Evolutionary conservation across 1,140 invertebrate genomes (phyloP), one percentile per base, ranked within the genome.

Genomic region (Drosophila kohkoa): DNA sequence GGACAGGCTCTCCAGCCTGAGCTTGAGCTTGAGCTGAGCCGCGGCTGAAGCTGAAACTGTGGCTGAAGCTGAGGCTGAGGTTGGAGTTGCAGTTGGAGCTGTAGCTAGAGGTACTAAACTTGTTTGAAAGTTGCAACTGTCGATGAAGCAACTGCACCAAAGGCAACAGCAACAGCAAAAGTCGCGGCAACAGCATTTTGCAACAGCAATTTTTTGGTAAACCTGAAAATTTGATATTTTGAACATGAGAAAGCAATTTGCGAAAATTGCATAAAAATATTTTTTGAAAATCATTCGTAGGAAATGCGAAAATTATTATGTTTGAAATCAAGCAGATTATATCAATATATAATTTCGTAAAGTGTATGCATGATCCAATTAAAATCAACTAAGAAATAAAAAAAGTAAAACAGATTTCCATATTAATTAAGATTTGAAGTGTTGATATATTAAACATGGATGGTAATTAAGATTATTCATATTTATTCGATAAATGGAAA

Each of bases 81-180:
- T 51, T 30, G 4, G 10, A 52, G 28, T 28, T 13, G 25, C 8
- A 52, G 6, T 13, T 13, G 7, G 3, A 35, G 30, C 30, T 35
- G 28, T 6, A 45, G 54, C 43, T 71, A 48, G 46, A 63, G 70
- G 82, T 77, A 77, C 79, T 79, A 86, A 86, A 86, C 82, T 82
- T 81, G 82, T 86, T 86, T 86, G 82, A 86, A 86, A 86, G 79
- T 86, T 86, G 83, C 80, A 88, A 88, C 83, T 74, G 79, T 57
- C 57, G 51, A 49, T 49, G 66, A 48, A 11, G 62, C 63, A 73
- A 73, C 70, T 57, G 69, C 59, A 72, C 45, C 69, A 72, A 72
- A 43, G 46, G 41, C 51, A 57, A 46, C 67, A 52, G 64, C 35
- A 46, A 28, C 2, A 38, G 28, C 30, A 30, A 35, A 15, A 51